phyloP scores from a whole-genome alignment of 2,888 invertebrate genomes.

The Lottia gigantea region DNA sequence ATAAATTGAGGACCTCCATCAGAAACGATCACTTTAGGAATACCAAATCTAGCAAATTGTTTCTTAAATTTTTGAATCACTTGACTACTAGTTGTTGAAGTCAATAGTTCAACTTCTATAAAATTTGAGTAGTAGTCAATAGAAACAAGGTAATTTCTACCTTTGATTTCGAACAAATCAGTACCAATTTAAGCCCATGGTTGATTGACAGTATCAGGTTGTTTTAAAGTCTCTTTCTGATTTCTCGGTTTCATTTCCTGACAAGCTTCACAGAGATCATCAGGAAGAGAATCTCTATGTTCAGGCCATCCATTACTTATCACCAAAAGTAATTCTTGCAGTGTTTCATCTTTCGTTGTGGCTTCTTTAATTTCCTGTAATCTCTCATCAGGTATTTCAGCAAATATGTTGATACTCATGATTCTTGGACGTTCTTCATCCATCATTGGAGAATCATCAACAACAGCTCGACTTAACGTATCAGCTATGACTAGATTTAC shows the following conservation, averaged over 20 bases:
- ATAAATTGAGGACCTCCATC: neutral
- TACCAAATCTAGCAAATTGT: constrained; percentile 29
- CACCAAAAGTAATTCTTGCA: constrained; percentile 12
- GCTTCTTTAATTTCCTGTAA: no score
- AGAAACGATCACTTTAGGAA: neutral
- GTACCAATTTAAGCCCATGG: constrained; percentile 38
- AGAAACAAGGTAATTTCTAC: constrained; percentile 33
- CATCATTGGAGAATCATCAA: no score
- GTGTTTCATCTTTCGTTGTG: constrained; percentile 16
- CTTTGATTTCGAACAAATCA: constrained; percentile 35
- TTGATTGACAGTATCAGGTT: constrained; percentile 28
- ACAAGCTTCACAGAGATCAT: constrained; percentile 28
- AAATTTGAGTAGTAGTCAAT: constrained; percentile 37
- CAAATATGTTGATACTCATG: no score
- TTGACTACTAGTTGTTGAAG: neutral
- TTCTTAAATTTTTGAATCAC: constrained; percentile 34
- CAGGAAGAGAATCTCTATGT: constrained; percentile 9
- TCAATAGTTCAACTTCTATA: constrained; percentile 33
- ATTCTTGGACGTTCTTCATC: no score
- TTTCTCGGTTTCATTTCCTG: constrained; percentile 21
- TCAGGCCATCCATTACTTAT: constrained; percentile 29
- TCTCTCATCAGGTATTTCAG: no score
- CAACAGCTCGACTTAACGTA: constrained; percentile 28
- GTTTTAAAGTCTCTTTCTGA: constrained; percentile 25
- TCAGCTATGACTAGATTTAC: constrained; percentile 31